Conservation (phyloP, 2,797 vertebrate species). For the Hyperoplus immaculatus region DNA sequence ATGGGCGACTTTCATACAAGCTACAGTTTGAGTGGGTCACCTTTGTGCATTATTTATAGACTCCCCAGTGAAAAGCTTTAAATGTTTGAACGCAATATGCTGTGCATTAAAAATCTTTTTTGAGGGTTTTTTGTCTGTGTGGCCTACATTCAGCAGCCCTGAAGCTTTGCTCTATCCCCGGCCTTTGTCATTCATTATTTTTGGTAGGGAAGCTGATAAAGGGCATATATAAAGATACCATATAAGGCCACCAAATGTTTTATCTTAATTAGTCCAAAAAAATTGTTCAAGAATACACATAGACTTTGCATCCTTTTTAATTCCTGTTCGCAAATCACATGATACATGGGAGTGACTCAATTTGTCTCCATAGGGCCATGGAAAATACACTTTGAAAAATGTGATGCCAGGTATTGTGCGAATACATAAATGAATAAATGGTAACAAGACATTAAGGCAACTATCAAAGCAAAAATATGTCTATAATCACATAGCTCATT, state of each 20-base stretch:
- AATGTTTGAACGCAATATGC: background rate
- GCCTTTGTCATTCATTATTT: constrained; percentile 3
- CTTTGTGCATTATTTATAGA: background rate
- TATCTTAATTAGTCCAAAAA: background rate
- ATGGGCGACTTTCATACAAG: background rate
- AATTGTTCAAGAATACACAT: background rate
- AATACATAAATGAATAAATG: background rate
- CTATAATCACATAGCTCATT: background rate
- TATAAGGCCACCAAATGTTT: background rate
- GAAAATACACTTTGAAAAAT: background rate
- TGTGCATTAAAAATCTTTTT: constrained; percentile 6
- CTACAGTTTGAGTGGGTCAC: constrained; percentile 17
- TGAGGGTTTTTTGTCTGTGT: constrained; percentile 17
- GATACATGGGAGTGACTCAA: background rate
- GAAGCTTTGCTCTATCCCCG: constrained; percentile 17
- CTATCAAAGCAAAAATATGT: background rate
- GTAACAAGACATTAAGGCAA: background rate
- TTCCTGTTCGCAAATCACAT: background rate
- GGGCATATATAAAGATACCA: background rate
- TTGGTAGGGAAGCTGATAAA: constrained; percentile 12
- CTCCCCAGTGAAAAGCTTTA: constrained; percentile 1
- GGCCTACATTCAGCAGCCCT: constrained; percentile 34
- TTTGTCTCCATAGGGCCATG: background rate
- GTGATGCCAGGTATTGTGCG: background rate
- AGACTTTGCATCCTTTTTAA: background rate